phyloP scores from a whole-genome alignment of 2,797 vertebrate species.

The Neostethus bicornis region DNA sequence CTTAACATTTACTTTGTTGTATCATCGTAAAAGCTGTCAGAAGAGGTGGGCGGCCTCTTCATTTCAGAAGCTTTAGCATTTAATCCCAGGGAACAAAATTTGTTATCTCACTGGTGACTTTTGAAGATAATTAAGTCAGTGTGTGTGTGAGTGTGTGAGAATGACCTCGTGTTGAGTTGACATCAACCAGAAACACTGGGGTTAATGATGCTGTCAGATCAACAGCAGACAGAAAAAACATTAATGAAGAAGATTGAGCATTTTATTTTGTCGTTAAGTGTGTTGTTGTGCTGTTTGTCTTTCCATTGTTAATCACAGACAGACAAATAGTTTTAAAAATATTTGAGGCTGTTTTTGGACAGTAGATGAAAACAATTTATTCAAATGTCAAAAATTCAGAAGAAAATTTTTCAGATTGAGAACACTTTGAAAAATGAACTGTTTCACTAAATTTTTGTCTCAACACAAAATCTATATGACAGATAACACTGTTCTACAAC shows the following conservation, averaged over 20 bases:
- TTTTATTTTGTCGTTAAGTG: not conserved
- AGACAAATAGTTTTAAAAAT: too few species aligned
- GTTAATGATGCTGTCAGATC: conserved; percentile 54
- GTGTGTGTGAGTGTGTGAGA: conserved; percentile 5
- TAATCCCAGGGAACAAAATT: conserved; percentile 4
- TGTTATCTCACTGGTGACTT: not conserved
- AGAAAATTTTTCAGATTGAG: too few species aligned
- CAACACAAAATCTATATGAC: too few species aligned
- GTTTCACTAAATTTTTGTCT: too few species aligned
- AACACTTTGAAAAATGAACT: too few species aligned
- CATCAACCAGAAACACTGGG: conserved; percentile 12
- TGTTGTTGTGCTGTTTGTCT: not conserved
- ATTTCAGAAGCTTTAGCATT: conserved; percentile 10
- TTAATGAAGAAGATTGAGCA: conserved; percentile 1
- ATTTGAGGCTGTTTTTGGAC: too few species aligned
- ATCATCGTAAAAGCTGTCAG: not conserved
- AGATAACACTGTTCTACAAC: too few species aligned
- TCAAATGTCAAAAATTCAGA: too few species aligned
- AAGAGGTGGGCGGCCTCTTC: not conserved
- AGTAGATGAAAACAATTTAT: too few species aligned
- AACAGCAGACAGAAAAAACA: not conserved
- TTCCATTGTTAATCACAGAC: not conserved
- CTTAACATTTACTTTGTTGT: conserved; percentile 1
- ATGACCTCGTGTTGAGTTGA: conserved; percentile 1
- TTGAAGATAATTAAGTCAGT: conserved; percentile 19